phyloP scores from a whole-genome alignment of 2,797 vertebrate species.

The Macrochelys suwanniensis region DNA sequence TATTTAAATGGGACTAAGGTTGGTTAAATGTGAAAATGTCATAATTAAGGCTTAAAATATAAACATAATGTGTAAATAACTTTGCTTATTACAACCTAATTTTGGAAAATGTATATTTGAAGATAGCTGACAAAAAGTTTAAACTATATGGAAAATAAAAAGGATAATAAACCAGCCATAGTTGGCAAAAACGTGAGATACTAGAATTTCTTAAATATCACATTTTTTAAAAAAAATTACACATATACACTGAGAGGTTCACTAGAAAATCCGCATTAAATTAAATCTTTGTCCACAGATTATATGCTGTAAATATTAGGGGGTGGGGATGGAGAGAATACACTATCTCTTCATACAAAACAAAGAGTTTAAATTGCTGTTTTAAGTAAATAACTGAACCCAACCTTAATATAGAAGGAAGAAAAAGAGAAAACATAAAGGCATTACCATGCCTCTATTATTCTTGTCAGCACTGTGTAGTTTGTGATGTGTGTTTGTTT shows the following conservation, averaged over 20 bases:
- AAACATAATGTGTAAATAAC: neutral
- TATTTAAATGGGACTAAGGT: neutral
- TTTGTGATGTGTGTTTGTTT: neutral
- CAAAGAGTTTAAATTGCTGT: neutral
- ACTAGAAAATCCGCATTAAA: conserved; percentile 22
- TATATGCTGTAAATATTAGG: neutral
- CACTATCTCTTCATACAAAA: neutral
- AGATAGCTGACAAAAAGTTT: neutral
- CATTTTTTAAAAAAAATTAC: neutral
- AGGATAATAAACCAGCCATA: neutral
- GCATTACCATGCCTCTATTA: conserved; percentile 53
- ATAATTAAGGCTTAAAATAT: neutral
- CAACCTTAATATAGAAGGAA: conserved; percentile 64
- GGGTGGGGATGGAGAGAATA: neutral
- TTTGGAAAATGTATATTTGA: neutral
- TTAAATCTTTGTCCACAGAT: neutral
- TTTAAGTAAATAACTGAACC: conserved; percentile 49
- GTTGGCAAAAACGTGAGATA: neutral
- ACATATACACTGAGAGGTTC: neutral
- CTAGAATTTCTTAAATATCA: neutral
- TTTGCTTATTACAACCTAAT: neutral
- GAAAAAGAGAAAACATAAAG: conserved; percentile 54
- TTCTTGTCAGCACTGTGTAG: conserved; percentile 22
- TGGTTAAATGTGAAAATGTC: neutral
- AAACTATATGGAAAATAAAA: neutral